Evolutionary conservation across 2,797 vertebrate species (phyloP).

Genomic region (Tauraco hartlaubi): DNA sequence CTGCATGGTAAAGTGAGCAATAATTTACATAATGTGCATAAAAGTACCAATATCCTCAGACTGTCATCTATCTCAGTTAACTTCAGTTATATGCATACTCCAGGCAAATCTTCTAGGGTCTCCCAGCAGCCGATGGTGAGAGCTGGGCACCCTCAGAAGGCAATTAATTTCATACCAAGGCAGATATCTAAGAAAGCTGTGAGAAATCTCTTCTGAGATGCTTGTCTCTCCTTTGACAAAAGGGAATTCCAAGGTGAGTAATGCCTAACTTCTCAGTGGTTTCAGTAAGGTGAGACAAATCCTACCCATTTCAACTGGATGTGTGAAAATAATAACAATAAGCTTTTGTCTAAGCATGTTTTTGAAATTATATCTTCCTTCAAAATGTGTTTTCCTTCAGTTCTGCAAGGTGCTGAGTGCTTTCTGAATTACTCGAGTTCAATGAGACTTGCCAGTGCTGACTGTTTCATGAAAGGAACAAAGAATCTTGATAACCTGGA

Average conservation of each 20-base stretch:
- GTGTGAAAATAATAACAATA: neutral
- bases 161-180: neutral
- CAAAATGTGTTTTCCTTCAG: neutral
- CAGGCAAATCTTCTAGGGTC: neutral
- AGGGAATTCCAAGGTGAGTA: neutral
- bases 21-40: neutral
- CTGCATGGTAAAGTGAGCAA: neutral
- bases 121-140: neutral
- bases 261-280: neutral
- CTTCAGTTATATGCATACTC: neutral
- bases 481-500: neutral
- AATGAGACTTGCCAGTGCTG: neutral
- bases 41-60: neutral
- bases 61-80: neutral
- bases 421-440: conserved; percentile 7
- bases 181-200: neutral
- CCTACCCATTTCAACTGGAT: neutral
- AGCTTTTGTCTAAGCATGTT: neutral
- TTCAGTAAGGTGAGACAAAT: neutral
- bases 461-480: conserved; percentile 9
- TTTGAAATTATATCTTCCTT: neutral
- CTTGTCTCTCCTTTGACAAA: neutral
- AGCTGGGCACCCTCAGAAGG: neutral
- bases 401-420: neutral
- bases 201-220: neutral